Evolutionary conservation across 2,888 invertebrate species (phyloP).

Genomic region (Rhagonycha fulva): DNA sequence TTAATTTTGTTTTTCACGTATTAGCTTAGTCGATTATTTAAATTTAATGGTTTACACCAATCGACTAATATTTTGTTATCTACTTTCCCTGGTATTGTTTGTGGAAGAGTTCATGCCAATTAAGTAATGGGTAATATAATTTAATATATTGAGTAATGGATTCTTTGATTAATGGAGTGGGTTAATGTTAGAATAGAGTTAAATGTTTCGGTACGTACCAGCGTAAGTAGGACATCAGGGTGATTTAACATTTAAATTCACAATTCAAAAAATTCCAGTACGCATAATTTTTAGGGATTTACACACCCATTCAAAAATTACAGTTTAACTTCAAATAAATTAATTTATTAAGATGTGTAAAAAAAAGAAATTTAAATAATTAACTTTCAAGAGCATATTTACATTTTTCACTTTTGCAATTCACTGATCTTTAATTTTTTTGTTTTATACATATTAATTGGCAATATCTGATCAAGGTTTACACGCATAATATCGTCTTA

Average conservation of each 20-base stretch:
- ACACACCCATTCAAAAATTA: neutral
- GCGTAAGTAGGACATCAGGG: neutral
- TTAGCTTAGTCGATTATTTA: neutral
- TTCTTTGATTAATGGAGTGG: neutral
- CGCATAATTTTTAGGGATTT: neutral
- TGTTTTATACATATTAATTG: neutral
- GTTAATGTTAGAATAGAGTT: neutral
- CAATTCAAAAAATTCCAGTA: neutral
- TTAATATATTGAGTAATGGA: neutral
- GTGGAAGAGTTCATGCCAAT: neutral
- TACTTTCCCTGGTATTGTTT: neutral
- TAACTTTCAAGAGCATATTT: neutral
- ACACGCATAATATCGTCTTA: neutral
- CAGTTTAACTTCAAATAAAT: neutral
- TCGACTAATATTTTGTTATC: neutral
- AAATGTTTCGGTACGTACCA: neutral
- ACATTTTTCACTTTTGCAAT: no score
- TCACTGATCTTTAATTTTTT: no score
- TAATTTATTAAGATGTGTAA: no score
- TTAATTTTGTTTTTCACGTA: neutral
- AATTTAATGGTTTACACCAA: neutral
- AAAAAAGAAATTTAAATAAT: neutral
- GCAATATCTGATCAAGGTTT: neutral
- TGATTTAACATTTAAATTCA: neutral
- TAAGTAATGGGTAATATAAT: neutral